phyloP scores from a whole-genome alignment of 1,140 invertebrate genomes.

The Drosophila baimaii region DNA sequence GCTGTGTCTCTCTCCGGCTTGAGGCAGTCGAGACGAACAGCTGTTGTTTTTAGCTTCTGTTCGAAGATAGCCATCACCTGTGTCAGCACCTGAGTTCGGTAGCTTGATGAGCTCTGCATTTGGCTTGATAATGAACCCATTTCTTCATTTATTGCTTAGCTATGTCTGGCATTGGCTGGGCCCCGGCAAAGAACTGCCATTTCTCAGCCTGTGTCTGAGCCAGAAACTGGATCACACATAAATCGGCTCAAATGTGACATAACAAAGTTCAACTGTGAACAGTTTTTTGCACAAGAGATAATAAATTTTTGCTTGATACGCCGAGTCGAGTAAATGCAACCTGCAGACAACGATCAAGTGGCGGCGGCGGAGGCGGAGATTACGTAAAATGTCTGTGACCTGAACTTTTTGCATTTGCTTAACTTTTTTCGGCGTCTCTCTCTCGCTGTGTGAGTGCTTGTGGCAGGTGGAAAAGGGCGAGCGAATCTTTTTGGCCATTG shows the following conservation, averaged over 20 bases:
- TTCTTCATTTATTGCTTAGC: slow-evolving; percentile 18
- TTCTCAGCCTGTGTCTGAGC: not conserved
- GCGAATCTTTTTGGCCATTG: slow-evolving; percentile 61
- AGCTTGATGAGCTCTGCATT: slow-evolving; percentile 36
- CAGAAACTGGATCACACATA: slow-evolving; percentile 56
- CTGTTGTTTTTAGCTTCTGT: slow-evolving; percentile 33
- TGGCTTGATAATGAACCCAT: slow-evolving; percentile 55
- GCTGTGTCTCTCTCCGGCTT: not conserved
- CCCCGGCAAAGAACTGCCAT: not conserved
- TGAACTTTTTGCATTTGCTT: slow-evolving; percentile 79
- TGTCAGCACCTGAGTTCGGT: slow-evolving; percentile 27
- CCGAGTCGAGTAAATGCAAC: slow-evolving; percentile 30
- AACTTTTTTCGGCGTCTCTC: slow-evolving; percentile 44
- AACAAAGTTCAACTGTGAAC: slow-evolving; percentile 78
- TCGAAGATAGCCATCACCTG: slow-evolving; percentile 31
- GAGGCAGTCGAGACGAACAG: slow-evolving; percentile 20
- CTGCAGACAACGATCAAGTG: slow-evolving; percentile 41
- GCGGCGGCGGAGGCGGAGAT: slow-evolving; percentile 42
- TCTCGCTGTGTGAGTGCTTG: slow-evolving; percentile 4
- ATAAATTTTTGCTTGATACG: slow-evolving; percentile 62
- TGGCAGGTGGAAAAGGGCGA: slow-evolving; percentile 63
- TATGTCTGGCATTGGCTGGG: slow-evolving; percentile 11
- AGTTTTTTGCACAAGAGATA: slow-evolving; percentile 77
- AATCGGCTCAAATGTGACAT: slow-evolving; percentile 68
- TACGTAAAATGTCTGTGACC: slow-evolving; percentile 80